Evolutionary conservation across 2,113 vertebrate genomes (phyloP).

Genomic region (Silurus asotus): DNA sequence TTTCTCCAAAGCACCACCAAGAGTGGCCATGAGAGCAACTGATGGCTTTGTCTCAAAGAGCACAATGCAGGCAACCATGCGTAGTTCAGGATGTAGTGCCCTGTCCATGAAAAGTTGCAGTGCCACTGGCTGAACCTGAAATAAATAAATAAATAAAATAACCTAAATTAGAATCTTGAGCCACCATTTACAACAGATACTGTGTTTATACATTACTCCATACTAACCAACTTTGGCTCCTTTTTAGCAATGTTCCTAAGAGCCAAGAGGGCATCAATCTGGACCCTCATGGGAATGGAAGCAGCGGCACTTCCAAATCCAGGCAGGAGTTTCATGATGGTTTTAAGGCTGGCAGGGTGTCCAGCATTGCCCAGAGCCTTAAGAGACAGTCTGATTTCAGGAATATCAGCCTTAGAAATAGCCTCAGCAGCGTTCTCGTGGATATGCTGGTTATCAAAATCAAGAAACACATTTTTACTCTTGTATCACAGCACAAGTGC

Average conservation of each 20-base stretch:
- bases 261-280: constrained; percentile 76
- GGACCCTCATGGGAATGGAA: constrained; percentile 66
- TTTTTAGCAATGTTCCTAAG: constrained; percentile 79
- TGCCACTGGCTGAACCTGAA: constrained; percentile 77
- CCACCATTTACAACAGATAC: neutral
- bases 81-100: constrained; percentile 69
- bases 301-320: constrained; percentile 67
- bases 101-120: constrained; percentile 77
- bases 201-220: neutral
- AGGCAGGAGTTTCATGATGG: constrained; percentile 76
- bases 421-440: constrained; percentile 74
- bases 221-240: constrained; percentile 74
- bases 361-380: constrained; percentile 83
- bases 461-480: neutral
- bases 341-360: constrained; percentile 76
- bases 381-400: constrained; percentile 72
- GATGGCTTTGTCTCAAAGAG: constrained; percentile 80
- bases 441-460: constrained; percentile 70
- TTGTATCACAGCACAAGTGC: neutral
- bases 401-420: constrained; percentile 61
- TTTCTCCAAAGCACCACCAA: constrained; percentile 72
- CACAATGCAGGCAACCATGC: constrained; percentile 77
- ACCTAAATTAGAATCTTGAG: too few relatives aligned
- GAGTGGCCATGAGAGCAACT: constrained; percentile 66
- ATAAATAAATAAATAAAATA: neutral